Conservation (phyloP, 1,140 invertebrate species). For the Euschistus heros region DNA sequence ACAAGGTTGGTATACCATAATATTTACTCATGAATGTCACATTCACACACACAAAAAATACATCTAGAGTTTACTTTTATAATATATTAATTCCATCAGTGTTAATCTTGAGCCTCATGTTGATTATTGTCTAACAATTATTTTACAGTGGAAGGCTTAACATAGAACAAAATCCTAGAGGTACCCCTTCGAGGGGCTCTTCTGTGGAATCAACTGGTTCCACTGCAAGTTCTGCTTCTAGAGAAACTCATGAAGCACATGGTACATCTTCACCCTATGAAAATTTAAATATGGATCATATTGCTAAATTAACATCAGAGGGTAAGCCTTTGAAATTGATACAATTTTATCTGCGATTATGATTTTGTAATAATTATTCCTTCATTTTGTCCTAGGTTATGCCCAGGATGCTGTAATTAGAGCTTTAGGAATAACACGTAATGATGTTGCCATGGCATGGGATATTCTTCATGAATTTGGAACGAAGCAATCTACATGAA, state of each 20-base stretch:
- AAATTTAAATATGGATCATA: constrained; percentile 85
- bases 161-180: background rate
- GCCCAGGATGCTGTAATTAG: constrained; percentile 79
- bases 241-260: background rate
- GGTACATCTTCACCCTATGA: constrained; percentile 47
- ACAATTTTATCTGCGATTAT: too few species aligned
- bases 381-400: constrained; percentile 43
- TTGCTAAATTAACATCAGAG: constrained; percentile 72
- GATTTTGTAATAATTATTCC: background rate
- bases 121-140: background rate
- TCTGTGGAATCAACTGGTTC: constrained; percentile 29
- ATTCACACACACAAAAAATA: too few species aligned
- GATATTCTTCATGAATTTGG: constrained; percentile 90
- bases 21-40: too few species aligned
- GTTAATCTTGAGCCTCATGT: background rate
- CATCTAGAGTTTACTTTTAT: too few species aligned
- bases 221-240: constrained; percentile 22
- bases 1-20: background rate
- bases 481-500: constrained; percentile 40
- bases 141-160: constrained; percentile 19
- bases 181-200: constrained; percentile 25
- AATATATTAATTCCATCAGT: too few species aligned
- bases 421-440: constrained; percentile 79
- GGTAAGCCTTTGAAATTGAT: constrained; percentile 33
- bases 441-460: constrained; percentile 88